Base-by-base conservation (phyloP, 2,113 vertebrate genomes). In the Phylloscopus trochiloides region DNA sequence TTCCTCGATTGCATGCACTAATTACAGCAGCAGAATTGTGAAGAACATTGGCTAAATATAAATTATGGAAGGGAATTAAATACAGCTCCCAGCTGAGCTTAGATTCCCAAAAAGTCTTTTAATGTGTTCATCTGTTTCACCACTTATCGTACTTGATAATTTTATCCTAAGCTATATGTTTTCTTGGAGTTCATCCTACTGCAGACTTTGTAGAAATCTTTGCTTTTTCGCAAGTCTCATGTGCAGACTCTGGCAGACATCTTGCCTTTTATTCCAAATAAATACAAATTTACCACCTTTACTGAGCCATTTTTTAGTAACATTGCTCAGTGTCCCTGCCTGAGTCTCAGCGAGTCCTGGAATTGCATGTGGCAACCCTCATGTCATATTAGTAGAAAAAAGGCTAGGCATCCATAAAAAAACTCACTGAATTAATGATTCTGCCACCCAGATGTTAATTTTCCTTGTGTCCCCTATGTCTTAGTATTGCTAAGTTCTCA, bases 281-380 rank as follows among this genome's bases (percentile, higher is more conserved):
- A 86, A 61, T 72, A n/a, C 24, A 76, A 73, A 42, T n/a, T 31
- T 22, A 34, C 17, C 75, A 6, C 9, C 8, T 70, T 42, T 54
- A 70, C 22, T 55, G 34, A 48, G 2, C 19, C 14, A 40, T 14
- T 14, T 65, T 82, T 85, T 26, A 28, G 19, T 28, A 29, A 31
- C 4, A 17, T 32, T 74, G 24, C 22, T 81, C 0, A 0, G 7
- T 66, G 22, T 58, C 16, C 31, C 45, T 48, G 15, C 21, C 18
- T 16, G 1, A 65, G 36, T 61, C 45, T 74, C 54, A 66, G 5
- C 12, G 57, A 68, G 21, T 40, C 11, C 31, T 71, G 52, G 16
- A 87, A 80, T 24, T 77, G 24, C 1, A 7, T 0, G 3, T 43
- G 24, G 8, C 6, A 17, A 31, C 29, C 12, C 14, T 43, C 67